Evolutionary conservation across 2,888 invertebrate species (phyloP), one percentile per base, ranked within the genome.

Genomic region (Fissipunctia ypsillon): DNA sequence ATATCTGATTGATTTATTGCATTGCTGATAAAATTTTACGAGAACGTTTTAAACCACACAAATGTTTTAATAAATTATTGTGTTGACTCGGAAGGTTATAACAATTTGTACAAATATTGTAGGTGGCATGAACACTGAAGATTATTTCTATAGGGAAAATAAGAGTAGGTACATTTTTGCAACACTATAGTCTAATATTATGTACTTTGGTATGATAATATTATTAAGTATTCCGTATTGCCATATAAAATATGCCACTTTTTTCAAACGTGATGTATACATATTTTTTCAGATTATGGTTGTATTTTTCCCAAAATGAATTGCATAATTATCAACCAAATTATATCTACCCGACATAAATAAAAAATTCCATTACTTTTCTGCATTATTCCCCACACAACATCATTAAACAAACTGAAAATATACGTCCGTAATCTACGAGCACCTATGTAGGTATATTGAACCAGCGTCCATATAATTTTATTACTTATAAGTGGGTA

Each of bases 401-500:
- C 25, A 77, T 75, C 48, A 73, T 73, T 75, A 76, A 72, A 69
- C 41, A 41, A 50, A 76, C 57, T 38, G 28, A 43, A 59, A 57
- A 57, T 43, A 69, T 35, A 69, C 48, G 12, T 70, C 35, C 57
- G 38, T 70, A 63, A 73, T 69, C 54, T 60, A 77, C 63, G 31
- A 52, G 38, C 52, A 52, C 63, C 60, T 38, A 57, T 57, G 60
- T 76, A 16, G 31, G 16, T 64, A 65, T 69, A 78, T 59, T 78
- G 73, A 81, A 76, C 72, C 69, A 72, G 73, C 75, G 74, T 80
- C 80, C 85, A 86, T 86, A 85, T 82, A 86, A 85, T 86, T 85
- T 85, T 84, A 86, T 85, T 80, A 82, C 80, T 70, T 80, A 80
- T 77, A 85, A 85, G 84, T 86, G 82, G 86, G 60, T 84, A 80